Evolutionary conservation across 1,140 invertebrate genomes (phyloP).

Genomic region (Atta colombica): DNA sequence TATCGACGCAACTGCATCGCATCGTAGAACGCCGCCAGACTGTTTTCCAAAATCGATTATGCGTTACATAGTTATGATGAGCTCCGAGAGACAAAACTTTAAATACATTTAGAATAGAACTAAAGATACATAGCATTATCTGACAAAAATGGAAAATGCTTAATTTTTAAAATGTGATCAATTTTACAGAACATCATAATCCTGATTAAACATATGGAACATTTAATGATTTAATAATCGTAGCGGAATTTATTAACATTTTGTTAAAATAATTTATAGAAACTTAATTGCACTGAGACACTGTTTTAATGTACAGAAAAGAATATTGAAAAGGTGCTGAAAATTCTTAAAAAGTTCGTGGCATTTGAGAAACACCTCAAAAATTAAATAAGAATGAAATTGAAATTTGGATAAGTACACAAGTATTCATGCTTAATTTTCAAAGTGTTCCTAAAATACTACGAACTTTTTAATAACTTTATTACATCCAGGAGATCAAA

Average conservation of each 20-base stretch:
- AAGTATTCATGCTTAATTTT: too few species aligned
- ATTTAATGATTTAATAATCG: not conserved
- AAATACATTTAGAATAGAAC: not conserved
- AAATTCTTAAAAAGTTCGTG: too few species aligned
- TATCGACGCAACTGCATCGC: conserved; percentile 34
- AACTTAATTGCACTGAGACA: not conserved
- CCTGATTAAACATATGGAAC: not conserved
- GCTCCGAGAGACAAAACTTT: not conserved
- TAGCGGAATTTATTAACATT: not conserved
- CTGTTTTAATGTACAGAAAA: not conserved
- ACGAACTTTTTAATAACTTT: too few species aligned
- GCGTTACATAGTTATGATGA: not conserved
- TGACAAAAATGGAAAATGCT: not conserved
- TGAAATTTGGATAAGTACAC: too few species aligned
- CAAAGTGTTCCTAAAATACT: too few species aligned
- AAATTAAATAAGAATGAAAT: too few species aligned
- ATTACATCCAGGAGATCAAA: too few species aligned
- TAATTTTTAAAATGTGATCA: not conserved
- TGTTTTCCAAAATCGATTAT: conserved; percentile 25
- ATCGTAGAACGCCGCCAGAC: not conserved
- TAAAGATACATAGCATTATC: not conserved
- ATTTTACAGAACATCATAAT: not conserved
- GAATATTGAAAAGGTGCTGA: too few species aligned
- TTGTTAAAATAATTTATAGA: not conserved
- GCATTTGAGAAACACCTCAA: too few species aligned